phyloP scores from a whole-genome alignment of 2,113 vertebrate genomes.

The Agapornis roseicollis region DNA sequence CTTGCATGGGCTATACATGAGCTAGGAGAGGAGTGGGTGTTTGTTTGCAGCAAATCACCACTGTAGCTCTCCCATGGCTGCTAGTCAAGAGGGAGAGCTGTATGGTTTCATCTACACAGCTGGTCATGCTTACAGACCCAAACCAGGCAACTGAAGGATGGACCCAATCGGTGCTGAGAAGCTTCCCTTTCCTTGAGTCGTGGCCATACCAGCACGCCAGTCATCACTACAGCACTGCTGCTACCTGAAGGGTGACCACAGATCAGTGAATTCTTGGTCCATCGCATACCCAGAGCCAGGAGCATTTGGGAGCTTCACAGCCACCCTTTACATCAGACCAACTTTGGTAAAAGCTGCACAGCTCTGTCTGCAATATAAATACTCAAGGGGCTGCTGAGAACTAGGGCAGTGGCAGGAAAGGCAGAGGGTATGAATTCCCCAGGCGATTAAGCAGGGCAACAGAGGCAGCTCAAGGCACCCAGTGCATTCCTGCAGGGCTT shows the following conservation, averaged over 20 bases:
- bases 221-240: neutral
- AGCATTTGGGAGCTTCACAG: neutral
- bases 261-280: neutral
- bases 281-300: neutral
- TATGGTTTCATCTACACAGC: neutral
- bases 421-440: neutral
- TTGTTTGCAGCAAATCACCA: neutral
- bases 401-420: neutral
- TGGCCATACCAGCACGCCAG: accelerated
- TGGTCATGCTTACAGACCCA: accelerated
- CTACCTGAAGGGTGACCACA: neutral
- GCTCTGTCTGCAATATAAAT: neutral
- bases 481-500: neutral
- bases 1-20: accelerated
- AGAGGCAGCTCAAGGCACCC: neutral
- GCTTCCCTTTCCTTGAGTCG: neutral
- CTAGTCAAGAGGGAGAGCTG: neutral
- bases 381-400: neutral
- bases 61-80: neutral
- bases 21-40: accelerated
- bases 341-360: neutral
- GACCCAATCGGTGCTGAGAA: neutral
- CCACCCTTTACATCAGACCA: neutral
- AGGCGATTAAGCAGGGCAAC: neutral
- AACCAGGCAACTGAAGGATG: accelerated